phyloP scores from a whole-genome alignment of 1,140 invertebrate species.

The Drosophila pseudoananassae region DNA sequence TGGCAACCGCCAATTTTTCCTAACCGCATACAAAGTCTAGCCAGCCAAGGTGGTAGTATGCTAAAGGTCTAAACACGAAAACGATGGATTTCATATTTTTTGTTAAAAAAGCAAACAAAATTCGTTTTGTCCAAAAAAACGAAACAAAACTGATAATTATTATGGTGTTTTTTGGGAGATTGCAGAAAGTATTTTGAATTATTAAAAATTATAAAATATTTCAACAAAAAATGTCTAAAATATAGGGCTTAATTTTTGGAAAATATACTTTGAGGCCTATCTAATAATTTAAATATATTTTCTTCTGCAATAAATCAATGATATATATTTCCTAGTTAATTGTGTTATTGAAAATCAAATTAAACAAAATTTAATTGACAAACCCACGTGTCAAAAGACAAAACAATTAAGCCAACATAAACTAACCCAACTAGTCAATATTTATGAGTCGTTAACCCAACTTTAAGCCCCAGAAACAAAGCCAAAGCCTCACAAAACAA shows the following conservation, averaged over 20 bases:
- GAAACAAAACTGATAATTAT: constrained; percentile 40
- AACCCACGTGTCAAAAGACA: too few species aligned
- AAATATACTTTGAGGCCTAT: too few species aligned
- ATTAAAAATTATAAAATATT: neutral
- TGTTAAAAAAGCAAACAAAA: constrained; percentile 27
- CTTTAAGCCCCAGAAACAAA: neutral
- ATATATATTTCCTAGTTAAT: too few species aligned
- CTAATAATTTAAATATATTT: too few species aligned
- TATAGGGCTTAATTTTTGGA: too few species aligned
- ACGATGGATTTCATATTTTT: constrained; percentile 9
- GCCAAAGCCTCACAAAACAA: neutral
- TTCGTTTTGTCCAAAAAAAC: constrained; percentile 20
- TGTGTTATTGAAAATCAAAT: too few species aligned
- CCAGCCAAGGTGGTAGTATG: constrained; percentile 13
- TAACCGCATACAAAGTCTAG: constrained; percentile 34
- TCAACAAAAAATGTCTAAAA: neutral
- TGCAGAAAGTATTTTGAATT: neutral
- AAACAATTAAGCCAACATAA: neutral
- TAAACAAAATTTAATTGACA: too few species aligned
- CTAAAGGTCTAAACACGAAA: constrained; percentile 15
- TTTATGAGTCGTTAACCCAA: constrained; percentile 3
- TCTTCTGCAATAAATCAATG: too few species aligned
- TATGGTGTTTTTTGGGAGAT: neutral
- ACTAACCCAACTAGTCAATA: neutral
- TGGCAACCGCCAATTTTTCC: constrained; percentile 38